Conservation (phyloP, 2,888 invertebrate genomes). For the Chirona hameri region DNA sequence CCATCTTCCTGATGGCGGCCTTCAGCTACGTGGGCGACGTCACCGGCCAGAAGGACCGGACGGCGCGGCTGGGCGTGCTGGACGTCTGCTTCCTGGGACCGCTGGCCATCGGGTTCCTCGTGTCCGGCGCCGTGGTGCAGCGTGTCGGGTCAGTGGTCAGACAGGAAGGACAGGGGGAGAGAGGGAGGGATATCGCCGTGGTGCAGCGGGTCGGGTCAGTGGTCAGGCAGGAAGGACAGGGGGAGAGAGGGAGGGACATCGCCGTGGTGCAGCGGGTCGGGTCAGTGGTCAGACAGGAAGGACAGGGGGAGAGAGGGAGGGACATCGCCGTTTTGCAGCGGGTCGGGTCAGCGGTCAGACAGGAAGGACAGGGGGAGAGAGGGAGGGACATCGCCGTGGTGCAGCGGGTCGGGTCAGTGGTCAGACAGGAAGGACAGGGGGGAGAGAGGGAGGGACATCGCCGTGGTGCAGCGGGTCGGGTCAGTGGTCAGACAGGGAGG, state of each 20-base stretch:
- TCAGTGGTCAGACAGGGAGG: neutral
- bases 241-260: neutral
- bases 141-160: neutral
- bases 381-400: too few relatives aligned
- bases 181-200: too few relatives aligned
- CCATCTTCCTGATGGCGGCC: constrained; percentile 8
- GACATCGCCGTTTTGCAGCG: too few relatives aligned
- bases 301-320: neutral
- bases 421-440: too few relatives aligned
- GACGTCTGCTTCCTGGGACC: constrained; percentile 7
- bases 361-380: neutral
- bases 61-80: neutral
- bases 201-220: too few relatives aligned
- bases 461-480: too few relatives aligned
- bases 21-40: constrained; percentile 6
- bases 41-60: neutral
- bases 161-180: neutral
- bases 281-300: neutral
- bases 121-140: neutral
- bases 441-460: neutral
- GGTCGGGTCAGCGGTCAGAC: neutral
- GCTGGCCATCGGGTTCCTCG: neutral
- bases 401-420: neutral
- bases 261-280: too few relatives aligned
- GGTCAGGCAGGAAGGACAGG: too few relatives aligned